Conservation (phyloP, 2,113 vertebrate genomes). For the Percopsis transmontana region DNA sequence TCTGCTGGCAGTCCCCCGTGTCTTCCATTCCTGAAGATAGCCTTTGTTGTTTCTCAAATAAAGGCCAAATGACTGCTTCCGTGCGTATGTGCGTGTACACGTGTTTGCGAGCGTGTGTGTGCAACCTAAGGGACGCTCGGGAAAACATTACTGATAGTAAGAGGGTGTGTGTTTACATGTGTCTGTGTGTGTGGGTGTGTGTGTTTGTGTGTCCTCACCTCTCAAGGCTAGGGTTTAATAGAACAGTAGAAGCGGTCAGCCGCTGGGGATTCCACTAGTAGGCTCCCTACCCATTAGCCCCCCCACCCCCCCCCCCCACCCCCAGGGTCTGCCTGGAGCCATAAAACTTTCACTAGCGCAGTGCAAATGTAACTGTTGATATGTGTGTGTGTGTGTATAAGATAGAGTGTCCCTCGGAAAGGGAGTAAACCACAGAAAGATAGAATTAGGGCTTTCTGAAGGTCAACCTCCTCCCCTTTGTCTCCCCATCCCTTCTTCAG, state of each 20-base stretch:
- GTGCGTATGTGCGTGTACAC: not conserved
- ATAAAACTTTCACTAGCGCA: slow-evolving; percentile 57
- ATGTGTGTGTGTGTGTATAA: not conserved
- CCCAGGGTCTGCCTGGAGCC: slow-evolving; percentile 43
- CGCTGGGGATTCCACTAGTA: slow-evolving; percentile 28
- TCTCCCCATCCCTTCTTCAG: not conserved
- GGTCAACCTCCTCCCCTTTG: slow-evolving; percentile 43
- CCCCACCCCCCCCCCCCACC: slow-evolving; percentile 20
- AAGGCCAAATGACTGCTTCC: slow-evolving; percentile 16
- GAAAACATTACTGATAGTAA: no score
- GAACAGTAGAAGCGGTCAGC: slow-evolving; percentile 55
- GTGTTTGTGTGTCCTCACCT: slow-evolving; percentile 34
- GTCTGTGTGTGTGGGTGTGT: slow-evolving; percentile 18
- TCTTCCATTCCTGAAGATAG: slow-evolving; percentile 70
- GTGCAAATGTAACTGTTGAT: slow-evolving; percentile 35
- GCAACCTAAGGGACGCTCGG: not conserved
- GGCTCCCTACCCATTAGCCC: slow-evolving; percentile 45
- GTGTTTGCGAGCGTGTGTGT: slow-evolving; percentile 11
- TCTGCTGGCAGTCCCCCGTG: slow-evolving; percentile 55
- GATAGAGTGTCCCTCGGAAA: not conserved
- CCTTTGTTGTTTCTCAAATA: slow-evolving; percentile 70
- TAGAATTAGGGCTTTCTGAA: slow-evolving; percentile 31
- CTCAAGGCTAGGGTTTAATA: slow-evolving; percentile 63
- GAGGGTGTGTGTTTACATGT: not conserved
- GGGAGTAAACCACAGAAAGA: slow-evolving; percentile 4